phyloP scores from a whole-genome alignment of 53 echinoderm and acorn worm species.

The Hippasteria phrygiana region DNA sequence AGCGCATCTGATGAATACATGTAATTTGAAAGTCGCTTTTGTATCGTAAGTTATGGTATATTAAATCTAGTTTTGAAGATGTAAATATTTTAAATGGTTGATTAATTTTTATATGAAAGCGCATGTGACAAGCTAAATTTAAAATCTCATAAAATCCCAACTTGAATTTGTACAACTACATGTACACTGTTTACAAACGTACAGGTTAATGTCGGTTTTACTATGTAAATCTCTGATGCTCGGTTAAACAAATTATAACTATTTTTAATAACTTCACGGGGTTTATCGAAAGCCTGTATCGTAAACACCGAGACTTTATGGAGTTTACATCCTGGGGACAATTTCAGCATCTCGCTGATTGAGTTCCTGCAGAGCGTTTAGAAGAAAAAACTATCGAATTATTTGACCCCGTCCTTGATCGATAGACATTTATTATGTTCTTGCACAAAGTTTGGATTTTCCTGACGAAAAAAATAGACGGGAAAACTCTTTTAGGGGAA shows the following conservation, averaged over 20 bases:
- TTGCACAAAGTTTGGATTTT: neutral
- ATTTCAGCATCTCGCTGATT: neutral
- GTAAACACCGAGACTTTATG: slow-evolving; percentile 15
- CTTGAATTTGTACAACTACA: too few relatives aligned
- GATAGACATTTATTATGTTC: neutral
- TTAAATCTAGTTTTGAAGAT: too few relatives aligned
- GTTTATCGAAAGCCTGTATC: neutral
- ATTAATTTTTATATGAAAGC: too few relatives aligned
- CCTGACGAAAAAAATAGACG: neutral
- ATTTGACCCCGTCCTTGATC: neutral
- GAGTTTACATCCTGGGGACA: neutral
- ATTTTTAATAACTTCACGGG: neutral
- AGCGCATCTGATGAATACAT: too few relatives aligned
- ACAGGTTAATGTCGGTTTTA: neutral
- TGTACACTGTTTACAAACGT: neutral
- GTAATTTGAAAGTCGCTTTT: too few relatives aligned
- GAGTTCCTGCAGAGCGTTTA: neutral
- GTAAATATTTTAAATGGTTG: too few relatives aligned
- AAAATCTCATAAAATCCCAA: too few relatives aligned
- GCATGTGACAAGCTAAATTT: too few relatives aligned
- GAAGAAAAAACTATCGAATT: neutral
- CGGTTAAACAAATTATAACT: slow-evolving; percentile 1
- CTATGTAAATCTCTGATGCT: neutral
- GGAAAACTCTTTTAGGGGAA: neutral
- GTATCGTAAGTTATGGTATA: too few relatives aligned